phyloP scores from a whole-genome alignment of 2,888 invertebrate genomes.

The Octodonta nipae region DNA sequence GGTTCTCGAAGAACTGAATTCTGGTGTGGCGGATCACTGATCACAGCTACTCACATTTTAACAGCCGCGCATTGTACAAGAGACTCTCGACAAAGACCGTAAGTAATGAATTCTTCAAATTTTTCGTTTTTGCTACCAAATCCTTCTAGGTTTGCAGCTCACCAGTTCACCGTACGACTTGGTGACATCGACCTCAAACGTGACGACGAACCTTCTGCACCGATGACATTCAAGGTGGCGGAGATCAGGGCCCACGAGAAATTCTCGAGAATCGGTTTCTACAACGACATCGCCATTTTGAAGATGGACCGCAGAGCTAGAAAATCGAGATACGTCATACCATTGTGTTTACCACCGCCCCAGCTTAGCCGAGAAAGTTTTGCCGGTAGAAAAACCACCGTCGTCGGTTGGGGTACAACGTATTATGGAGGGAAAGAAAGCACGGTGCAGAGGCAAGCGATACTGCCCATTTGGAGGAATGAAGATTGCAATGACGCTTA shows the following conservation, averaged over 20 bases:
- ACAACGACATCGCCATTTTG: slow-evolving; percentile 85
- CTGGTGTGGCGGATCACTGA: slow-evolving; percentile 86
- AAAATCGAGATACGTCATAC: slow-evolving; percentile 74
- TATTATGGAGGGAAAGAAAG: slow-evolving; percentile 82
- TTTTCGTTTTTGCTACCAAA: no score
- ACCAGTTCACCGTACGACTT: slow-evolving; percentile 77
- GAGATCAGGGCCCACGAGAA: slow-evolving; percentile 71
- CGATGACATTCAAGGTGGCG: slow-evolving; percentile 63
- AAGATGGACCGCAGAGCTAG: slow-evolving; percentile 60
- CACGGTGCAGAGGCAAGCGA: slow-evolving; percentile 69
- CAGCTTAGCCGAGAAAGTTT: slow-evolving; percentile 48
- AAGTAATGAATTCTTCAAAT: slow-evolving; percentile 36
- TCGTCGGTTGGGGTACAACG: slow-evolving; percentile 87
- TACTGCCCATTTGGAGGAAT: slow-evolving; percentile 77
- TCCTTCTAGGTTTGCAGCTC: slow-evolving; percentile 59
- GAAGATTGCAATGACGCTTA: slow-evolving; percentile 81
- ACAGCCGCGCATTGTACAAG: slow-evolving; percentile 91
- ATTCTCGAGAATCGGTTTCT: slow-evolving; percentile 82
- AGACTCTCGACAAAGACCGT: slow-evolving; percentile 80
- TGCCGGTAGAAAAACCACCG: slow-evolving; percentile 65
- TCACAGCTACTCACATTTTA: slow-evolving; percentile 65
- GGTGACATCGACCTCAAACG: slow-evolving; percentile 78
- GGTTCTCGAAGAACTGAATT: slow-evolving; percentile 74
- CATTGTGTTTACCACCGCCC: slow-evolving; percentile 65
- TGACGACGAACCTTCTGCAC: slow-evolving; percentile 73